Percentiles rank a stretch among this genome's conserved stretches.
Conservation (phyloP, 2,888 invertebrate species). For the Caenorhabditis virilis region DNA sequence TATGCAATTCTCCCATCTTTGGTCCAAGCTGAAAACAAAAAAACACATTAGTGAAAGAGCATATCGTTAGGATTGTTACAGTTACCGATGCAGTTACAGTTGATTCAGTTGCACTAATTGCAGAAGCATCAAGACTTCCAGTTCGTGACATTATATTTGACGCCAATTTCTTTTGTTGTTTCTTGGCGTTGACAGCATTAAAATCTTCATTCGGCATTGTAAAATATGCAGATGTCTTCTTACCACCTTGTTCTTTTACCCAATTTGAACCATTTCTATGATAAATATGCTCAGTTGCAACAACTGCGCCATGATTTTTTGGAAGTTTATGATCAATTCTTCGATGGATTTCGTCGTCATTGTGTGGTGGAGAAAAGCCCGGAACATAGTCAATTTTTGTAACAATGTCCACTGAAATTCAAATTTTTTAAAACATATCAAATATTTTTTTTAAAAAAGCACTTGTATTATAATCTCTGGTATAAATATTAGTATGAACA, state of each 20-base stretch:
- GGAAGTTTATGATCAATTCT: slow-evolving; percentile 14
- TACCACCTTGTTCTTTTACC: background rate
- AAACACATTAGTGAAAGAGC: too few species aligned
- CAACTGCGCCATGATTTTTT: background rate
- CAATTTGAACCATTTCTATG: background rate
- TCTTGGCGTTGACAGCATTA: background rate
- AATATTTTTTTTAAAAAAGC: background rate
- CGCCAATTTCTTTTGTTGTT: background rate
- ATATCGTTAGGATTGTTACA: background rate
- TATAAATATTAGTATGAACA: background rate
- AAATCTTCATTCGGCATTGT: background rate
- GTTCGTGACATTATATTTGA: background rate
- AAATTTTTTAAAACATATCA: too few species aligned
- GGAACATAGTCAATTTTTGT: slow-evolving; percentile 15
- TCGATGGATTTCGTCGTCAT: slow-evolving; percentile 17
- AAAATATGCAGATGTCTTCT: background rate
- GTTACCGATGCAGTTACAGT: background rate
- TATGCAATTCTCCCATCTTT: background rate
- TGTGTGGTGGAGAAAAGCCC: slow-evolving; percentile 26
- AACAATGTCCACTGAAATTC: background rate
- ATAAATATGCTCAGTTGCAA: slow-evolving; percentile 19
- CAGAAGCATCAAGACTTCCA: background rate
- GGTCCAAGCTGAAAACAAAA: background rate
- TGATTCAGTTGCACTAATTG: background rate
- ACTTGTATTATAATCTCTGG: slow-evolving; percentile 1